Percentiles rank a stretch among this genome's conserved stretches.
Conservation (phyloP, 53 echinoderm and acorn worm species). For the Holothuria leucospilota region DNA sequence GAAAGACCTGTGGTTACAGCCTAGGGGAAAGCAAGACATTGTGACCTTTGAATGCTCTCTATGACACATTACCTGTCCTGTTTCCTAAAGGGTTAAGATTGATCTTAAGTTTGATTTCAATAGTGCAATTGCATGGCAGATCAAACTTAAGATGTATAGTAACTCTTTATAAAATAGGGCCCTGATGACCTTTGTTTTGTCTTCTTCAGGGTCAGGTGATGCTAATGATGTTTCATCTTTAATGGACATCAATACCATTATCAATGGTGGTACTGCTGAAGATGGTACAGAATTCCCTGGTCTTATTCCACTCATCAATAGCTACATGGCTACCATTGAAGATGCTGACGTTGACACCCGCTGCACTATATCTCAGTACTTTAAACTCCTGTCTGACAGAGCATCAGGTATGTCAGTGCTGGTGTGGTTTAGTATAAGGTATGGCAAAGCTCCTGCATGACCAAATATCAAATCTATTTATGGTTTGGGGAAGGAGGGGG, state of each 20-base stretch:
- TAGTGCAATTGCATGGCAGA: too few species aligned
- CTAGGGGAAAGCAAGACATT: too few species aligned
- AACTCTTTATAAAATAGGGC: too few species aligned
- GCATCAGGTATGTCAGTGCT: conserved; percentile 85
- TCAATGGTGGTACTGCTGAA: conserved; percentile 82
- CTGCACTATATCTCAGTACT: conserved; percentile 83
- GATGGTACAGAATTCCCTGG: conserved; percentile 80
- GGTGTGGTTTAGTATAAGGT: background rate
- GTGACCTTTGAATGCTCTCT: too few species aligned
- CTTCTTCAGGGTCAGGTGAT: conserved; percentile 52
- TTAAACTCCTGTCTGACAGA: conserved; percentile 84
- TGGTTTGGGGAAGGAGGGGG: too few species aligned
- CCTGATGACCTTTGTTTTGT: background rate
- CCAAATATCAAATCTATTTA: conserved; percentile 80
- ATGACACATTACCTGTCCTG: too few species aligned
- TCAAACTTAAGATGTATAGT: too few species aligned
- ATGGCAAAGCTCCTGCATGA: conserved; percentile 74
- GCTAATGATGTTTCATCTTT: conserved; percentile 65
- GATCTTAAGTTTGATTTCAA: too few species aligned
- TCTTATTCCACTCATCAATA: conserved; percentile 80
- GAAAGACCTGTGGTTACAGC: too few species aligned
- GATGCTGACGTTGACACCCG: conserved; percentile 84
- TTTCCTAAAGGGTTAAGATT: too few species aligned
- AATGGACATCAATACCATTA: conserved; percentile 95
- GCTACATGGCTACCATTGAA: conserved; percentile 80